These are phyloP conservation scores for Auanema freiburgensis DNA, from an alignment of 2,888 invertebrate species.

Conservation along the genomic window DNA sequence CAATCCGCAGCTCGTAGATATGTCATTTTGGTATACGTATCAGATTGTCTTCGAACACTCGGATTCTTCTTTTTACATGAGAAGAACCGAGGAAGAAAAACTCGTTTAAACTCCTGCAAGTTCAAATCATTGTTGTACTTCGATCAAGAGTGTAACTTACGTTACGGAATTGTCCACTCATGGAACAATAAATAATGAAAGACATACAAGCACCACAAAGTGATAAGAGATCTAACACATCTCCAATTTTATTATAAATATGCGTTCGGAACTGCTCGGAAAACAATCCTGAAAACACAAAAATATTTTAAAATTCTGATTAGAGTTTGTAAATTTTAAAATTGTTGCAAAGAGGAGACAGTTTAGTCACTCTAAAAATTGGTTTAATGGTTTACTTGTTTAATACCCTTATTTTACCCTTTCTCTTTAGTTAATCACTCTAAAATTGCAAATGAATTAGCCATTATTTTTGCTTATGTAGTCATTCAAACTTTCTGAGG, in stretches of 20 bases:
- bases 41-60: constrained; percentile 39
- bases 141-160: constrained; percentile 31
- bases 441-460: no score
- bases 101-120: constrained; percentile 60
- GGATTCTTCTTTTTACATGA: constrained; percentile 28
- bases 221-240: constrained; percentile 67
- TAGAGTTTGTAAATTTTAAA: no score
- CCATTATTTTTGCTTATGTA: no score
- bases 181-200: constrained; percentile 69
- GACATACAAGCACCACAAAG: constrained; percentile 68
- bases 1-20: constrained; percentile 18
- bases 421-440: no score
- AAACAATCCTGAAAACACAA: constrained; percentile 26
- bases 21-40: constrained; percentile 47
- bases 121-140: neutral
- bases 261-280: constrained; percentile 63
- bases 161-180: constrained; percentile 68
- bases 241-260: constrained; percentile 67
- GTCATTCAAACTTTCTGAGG: no score
- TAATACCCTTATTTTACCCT: no score
- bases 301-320: neutral
- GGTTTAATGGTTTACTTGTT: no score
- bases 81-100: constrained; percentile 52
- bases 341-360: no score
- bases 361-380: no score